phyloP scores from a whole-genome alignment of 2,888 invertebrate genomes.

The Apotomis betuletana region DNA sequence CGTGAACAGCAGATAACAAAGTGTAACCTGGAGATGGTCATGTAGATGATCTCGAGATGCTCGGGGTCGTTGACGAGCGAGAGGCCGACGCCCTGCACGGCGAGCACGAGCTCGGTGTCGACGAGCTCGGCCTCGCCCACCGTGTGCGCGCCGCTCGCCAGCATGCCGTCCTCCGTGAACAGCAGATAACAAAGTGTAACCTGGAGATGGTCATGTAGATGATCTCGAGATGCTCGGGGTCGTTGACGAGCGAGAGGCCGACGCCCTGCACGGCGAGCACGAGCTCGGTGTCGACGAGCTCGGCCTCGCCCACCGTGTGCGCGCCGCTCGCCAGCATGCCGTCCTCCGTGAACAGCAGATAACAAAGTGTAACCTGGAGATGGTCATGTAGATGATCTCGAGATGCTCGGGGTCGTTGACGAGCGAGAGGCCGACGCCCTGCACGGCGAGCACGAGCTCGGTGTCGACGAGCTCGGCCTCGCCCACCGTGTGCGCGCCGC shows the following conservation, averaged over 20 bases:
- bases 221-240: conserved; percentile 88
- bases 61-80: conserved; percentile 95
- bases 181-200: conserved; percentile 90
- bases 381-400: conserved; percentile 92
- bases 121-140: conserved; percentile 89
- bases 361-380: conserved; percentile 90
- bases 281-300: conserved; percentile 78
- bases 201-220: conserved; percentile 93
- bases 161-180: conserved; percentile 89
- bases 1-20: conserved; percentile 96
- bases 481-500: conserved; percentile 88
- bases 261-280: conserved; percentile 92
- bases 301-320: conserved; percentile 90
- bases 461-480: conserved; percentile 86
- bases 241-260: conserved; percentile 97
- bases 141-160: conserved; percentile 89
- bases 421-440: conserved; percentile 96
- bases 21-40: conserved; percentile 91
- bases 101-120: conserved; percentile 80
- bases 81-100: conserved; percentile 95
- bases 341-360: conserved; percentile 93
- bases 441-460: conserved; percentile 86
- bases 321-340: conserved; percentile 88
- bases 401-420: conserved; percentile 91
- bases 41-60: conserved; percentile 90